Base-by-base conservation (phyloP, 2,888 invertebrate species). In the Hypomecis punctinalis region DNA sequence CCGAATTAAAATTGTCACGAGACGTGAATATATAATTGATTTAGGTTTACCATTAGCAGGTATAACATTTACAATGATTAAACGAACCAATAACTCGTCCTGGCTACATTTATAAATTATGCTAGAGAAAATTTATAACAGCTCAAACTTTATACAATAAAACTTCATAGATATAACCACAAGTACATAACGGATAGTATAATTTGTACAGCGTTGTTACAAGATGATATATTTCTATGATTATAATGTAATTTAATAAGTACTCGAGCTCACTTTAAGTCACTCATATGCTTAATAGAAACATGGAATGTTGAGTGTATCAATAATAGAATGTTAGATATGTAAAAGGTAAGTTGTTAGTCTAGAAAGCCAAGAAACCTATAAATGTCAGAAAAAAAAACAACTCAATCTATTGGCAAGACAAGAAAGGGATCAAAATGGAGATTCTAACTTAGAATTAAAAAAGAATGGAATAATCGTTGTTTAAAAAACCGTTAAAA, bases 221-320 rank as follows among this genome's bases (percentile, higher is more conserved):
- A 66, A 58, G 59, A 63, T 71, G 62, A 67, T 68, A 70, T 60
- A 65, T 69, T 63, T 72, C 69, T 76, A 76, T 66, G 55, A 69
- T 62, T 66, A 69, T 45, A 67, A 64, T 62, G 71, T 69, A 74
- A 77, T 72, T 77, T 74, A 76, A 75, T 91, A 93, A 93, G 92
- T 93, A 93, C 92, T 84, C 80, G 85, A 88, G 90, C 89, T 88
- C 89, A 89, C 88, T 90, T 91, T 93, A 93, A 93, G 92, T 93
- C 90, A 90, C 90, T 86, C 88, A 81, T 81, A 82, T 78, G 82
- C 78, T 83, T 81, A 66, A 66, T 78, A 73, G 79, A 63, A 64
- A 54, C 65, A 82, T 91, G 92, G 92, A 92, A 91, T 92, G 92
- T 90, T 86, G 82, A 85, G 82, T 85, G 77, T 75, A 68, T 76